phyloP scores from a whole-genome alignment of 2,888 invertebrate genomes.

The Drosophila falleni region DNA sequence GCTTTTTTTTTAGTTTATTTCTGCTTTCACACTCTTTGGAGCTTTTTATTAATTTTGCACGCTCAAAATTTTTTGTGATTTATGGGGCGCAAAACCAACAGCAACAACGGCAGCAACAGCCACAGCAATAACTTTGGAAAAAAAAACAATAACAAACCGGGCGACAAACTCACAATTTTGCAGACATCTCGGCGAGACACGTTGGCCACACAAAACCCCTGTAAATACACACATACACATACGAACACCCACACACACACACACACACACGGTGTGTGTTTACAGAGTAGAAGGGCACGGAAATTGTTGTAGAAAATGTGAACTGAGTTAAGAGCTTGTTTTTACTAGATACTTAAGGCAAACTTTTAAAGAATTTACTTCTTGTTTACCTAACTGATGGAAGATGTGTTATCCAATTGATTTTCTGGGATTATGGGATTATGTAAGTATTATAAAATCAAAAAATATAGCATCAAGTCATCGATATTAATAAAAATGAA shows the following conservation, averaged over 20 bases:
- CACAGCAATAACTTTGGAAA: slow-evolving; percentile 2
- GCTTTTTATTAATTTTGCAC: slow-evolving; percentile 63
- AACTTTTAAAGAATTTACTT: slow-evolving; percentile 18
- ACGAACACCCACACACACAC: not conserved
- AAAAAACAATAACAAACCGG: slow-evolving; percentile 22
- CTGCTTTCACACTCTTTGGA: not conserved
- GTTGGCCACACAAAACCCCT: slow-evolving; percentile 28
- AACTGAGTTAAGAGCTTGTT: slow-evolving; percentile 27
- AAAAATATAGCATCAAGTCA: too few species aligned
- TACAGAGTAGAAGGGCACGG: not conserved
- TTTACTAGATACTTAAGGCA: slow-evolving; percentile 19
- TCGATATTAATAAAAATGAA: too few species aligned
- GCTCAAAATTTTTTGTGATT: slow-evolving; percentile 66
- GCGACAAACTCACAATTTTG: slow-evolving; percentile 55
- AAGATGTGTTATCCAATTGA: not conserved
- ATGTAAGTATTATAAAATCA: not conserved
- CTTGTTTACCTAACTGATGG: slow-evolving; percentile 13
- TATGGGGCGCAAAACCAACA: slow-evolving; percentile 71
- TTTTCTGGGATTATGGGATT: not conserved
- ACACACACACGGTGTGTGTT: not conserved
- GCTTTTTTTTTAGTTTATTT: not conserved
- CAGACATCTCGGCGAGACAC: slow-evolving; percentile 57
- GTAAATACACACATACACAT: not conserved
- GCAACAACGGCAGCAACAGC: slow-evolving; percentile 30
- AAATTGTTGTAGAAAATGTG: slow-evolving; percentile 1